These are phyloP conservation scores for Spatulosminthurus flaviceps DNA, from an alignment of 2,888 invertebrate genomes.

Conservation along the genomic window DNA sequence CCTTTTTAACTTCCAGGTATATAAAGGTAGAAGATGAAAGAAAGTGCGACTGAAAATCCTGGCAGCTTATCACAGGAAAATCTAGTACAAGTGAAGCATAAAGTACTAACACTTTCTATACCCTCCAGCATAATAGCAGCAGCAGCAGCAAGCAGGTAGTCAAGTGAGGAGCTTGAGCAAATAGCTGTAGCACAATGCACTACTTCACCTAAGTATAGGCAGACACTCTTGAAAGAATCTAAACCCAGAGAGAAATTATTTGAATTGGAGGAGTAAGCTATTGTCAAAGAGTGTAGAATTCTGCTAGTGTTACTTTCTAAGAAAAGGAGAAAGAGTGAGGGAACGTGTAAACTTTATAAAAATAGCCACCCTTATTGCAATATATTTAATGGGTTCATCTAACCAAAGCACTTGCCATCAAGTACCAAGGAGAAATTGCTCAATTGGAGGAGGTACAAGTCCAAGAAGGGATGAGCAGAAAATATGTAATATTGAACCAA, in stretches of 20 bases:
- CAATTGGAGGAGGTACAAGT: neutral
- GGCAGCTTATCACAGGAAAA: neutral
- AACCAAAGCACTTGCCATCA: neutral
- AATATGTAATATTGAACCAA: constrained; percentile 6
- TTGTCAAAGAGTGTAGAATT: neutral
- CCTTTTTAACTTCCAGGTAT: neutral
- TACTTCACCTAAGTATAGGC: neutral
- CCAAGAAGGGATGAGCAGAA: neutral
- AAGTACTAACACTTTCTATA: neutral
- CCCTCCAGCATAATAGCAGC: neutral
- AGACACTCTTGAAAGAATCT: constrained; percentile 3
- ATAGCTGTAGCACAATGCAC: neutral
- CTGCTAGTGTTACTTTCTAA: neutral
- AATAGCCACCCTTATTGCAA: neutral
- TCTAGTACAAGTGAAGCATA: neutral
- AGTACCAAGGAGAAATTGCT: neutral
- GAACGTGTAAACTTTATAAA: neutral
- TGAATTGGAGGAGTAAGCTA: neutral
- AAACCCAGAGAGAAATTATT: neutral
- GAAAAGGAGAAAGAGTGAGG: neutral
- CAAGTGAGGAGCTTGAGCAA: neutral
- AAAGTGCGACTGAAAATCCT: constrained; percentile 2
- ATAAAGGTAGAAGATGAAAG: neutral
- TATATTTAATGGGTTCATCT: neutral
- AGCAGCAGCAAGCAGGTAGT: neutral